Evolutionary conservation across 2,113 vertebrate species (phyloP), one percentile per base, ranked within the genome.

Genomic region (Xiphophorus couchianus): DNA sequence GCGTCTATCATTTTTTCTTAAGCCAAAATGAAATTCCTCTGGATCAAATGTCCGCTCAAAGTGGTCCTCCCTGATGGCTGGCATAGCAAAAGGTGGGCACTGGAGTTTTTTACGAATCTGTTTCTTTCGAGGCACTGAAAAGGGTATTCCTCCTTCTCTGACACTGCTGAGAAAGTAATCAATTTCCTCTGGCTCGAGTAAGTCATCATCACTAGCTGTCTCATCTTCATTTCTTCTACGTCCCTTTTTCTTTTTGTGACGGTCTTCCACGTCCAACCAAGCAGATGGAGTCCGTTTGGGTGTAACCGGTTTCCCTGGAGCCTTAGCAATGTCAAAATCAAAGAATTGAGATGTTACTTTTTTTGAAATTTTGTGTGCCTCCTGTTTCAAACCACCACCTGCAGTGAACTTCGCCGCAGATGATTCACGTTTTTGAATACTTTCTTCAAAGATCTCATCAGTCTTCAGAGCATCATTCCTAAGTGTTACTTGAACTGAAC

Each of bases 31-130:
- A 75, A 99, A 99, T 25, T 95, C 33, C 0, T 88, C 94, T 37
- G 96, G 95, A 87, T 99, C 96, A 71, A 98, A 95, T 0, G 95
- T 93, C 87, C 94, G 98, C 89, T 99, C 97, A 61, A 96, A 93
- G 66, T 81, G 91, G 88, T 97, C 96, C 89, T 98, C 97, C 10
- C 94, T 97, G 71, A 98, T 99, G 2, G 96, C 95, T 1, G 97
- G 97, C 95, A 99, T 91, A 62, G 90, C 94, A 8, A 96, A 97
- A 31, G 93, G 94, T 17, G 96, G 96, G 8, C 94, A 77, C 1
- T 93, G 92, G 0, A 93, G 92, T 83, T 95, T 98, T 0, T 93
- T 95, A 74, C 90, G 78, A 25, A 92, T 91, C 64, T 95, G 97
- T 83, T 93, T 98, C 81, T 96, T 97, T 75, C 93, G 95, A 28